Conservation (phyloP, 2,888 invertebrate genomes). For the Lithophane socia region DNA sequence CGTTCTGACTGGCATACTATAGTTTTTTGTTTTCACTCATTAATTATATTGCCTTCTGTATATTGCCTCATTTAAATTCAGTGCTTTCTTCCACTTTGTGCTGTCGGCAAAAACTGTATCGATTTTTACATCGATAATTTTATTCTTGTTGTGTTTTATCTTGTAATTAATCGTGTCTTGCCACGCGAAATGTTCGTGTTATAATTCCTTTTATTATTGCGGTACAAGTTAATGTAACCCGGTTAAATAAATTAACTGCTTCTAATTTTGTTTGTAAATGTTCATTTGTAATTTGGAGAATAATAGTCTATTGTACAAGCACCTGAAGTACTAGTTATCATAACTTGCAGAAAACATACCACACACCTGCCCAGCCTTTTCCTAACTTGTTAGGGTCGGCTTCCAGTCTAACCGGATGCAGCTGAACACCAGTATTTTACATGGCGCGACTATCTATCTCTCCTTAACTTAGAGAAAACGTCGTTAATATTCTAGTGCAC, state of each 20-base stretch:
- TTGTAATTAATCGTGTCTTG: conserved; percentile 60
- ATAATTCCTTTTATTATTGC: conserved; percentile 59
- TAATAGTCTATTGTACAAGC: neutral
- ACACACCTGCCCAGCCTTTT: neutral
- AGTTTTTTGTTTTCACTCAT: conserved; percentile 71
- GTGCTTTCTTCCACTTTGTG: conserved; percentile 53
- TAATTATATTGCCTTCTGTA: conserved; percentile 59
- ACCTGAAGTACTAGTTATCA: neutral
- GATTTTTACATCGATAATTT: conserved; percentile 59
- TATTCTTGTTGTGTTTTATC: conserved; percentile 52
- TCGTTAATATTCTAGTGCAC: neutral
- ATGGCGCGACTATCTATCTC: too few species aligned
- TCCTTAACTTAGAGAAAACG: neutral
- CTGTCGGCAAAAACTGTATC: conserved; percentile 49
- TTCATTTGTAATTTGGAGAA: conserved; percentile 7
- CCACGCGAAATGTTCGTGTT: conserved; percentile 64
- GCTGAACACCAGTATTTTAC: neutral
- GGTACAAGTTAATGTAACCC: conserved; percentile 40
- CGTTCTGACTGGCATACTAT: conserved; percentile 59
- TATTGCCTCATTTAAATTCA: conserved; percentile 60
- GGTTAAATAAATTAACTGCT: conserved; percentile 38
- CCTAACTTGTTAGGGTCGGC: neutral
- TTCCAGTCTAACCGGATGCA: neutral
- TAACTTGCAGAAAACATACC: neutral
- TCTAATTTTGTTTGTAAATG: conserved; percentile 37